phyloP scores from a whole-genome alignment of 2,113 vertebrate species.

The Psettodes erumei region DNA sequence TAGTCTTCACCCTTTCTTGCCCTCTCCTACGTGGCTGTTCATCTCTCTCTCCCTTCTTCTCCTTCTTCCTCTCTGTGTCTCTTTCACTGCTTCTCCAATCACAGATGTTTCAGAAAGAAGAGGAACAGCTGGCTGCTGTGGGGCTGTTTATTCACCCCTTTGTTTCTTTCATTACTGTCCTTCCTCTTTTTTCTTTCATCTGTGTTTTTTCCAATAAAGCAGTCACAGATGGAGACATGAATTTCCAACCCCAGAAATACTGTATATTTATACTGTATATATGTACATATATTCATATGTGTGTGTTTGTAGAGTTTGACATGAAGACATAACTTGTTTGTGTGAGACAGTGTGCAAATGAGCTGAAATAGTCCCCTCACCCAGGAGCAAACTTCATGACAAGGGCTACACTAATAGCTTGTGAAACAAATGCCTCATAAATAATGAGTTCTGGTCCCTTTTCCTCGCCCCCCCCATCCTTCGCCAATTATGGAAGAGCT shows the following conservation, averaged over 20 bases:
- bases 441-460: constrained; percentile 25
- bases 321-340: too few species aligned
- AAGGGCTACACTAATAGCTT: constrained; percentile 23
- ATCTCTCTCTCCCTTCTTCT: constrained; percentile 1
- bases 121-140: constrained; percentile 71
- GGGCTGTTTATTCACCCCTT: constrained; percentile 66
- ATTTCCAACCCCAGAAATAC: constrained; percentile 15
- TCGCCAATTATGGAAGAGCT: constrained; percentile 27
- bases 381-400: constrained; percentile 20
- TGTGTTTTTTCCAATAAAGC: constrained; percentile 27
- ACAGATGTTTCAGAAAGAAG: constrained; percentile 68
- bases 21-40: neutral
- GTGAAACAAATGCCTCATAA: constrained; percentile 35
- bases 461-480: neutral
- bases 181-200: neutral
- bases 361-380: constrained; percentile 2
- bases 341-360: neutral
- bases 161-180: constrained; percentile 27
- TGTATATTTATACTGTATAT: neutral
- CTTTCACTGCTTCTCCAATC: constrained; percentile 14
- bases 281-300: too few species aligned
- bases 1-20: neutral
- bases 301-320: constrained; percentile 2
- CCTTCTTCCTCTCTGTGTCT: neutral
- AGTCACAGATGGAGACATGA: constrained; percentile 44